These are phyloP conservation scores for Toxonevra muliebris DNA, from an alignment of 2,888 invertebrate genomes.

Conservation along the genomic window DNA sequence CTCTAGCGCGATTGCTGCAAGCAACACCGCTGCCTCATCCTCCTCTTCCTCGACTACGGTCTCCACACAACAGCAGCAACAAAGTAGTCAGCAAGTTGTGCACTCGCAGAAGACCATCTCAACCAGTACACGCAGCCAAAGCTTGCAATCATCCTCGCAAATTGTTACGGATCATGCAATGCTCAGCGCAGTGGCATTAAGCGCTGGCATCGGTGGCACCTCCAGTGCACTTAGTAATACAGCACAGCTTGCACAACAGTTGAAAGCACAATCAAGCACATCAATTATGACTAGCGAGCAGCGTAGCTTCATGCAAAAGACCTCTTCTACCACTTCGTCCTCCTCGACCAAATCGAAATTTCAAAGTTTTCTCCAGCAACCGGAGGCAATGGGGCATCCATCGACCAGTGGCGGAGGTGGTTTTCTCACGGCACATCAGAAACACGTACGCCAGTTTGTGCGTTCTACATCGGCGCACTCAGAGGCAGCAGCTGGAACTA, in stretches of 20 bases:
- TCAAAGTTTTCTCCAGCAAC: conserved; percentile 64
- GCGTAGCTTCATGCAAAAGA: conserved; percentile 54
- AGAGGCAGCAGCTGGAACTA: conserved; percentile 53
- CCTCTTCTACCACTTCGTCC: conserved; percentile 46
- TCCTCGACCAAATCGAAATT: conserved; percentile 59
- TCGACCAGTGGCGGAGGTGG: conserved; percentile 45
- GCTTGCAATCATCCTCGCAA: conserved; percentile 55
- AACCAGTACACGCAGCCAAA: conserved; percentile 59
- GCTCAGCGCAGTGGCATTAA: conserved; percentile 36
- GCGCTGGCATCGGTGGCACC: conserved; percentile 25
- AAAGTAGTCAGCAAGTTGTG: conserved; percentile 37
- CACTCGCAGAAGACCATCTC: conserved; percentile 46
- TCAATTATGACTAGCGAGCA: conserved; percentile 60
- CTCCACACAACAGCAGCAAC: conserved; percentile 39
- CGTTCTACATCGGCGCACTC: conserved; percentile 65
- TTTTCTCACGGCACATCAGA: conserved; percentile 63
- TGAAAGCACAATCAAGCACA: conserved; percentile 63
- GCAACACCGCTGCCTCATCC: background rate
- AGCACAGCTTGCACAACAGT: conserved; percentile 65
- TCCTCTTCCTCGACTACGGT: conserved; percentile 34
- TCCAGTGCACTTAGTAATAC: conserved; percentile 39
- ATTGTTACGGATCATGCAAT: conserved; percentile 53
- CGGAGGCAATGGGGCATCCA: conserved; percentile 54
- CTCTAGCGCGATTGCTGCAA: conserved; percentile 18
- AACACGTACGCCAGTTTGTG: conserved; percentile 64